Percentiles rank a stretch among this genome's conserved stretches.
phyloP scores from a whole-genome alignment of 2,888 invertebrate species.

The Trypoxylon attenuatum region DNA sequence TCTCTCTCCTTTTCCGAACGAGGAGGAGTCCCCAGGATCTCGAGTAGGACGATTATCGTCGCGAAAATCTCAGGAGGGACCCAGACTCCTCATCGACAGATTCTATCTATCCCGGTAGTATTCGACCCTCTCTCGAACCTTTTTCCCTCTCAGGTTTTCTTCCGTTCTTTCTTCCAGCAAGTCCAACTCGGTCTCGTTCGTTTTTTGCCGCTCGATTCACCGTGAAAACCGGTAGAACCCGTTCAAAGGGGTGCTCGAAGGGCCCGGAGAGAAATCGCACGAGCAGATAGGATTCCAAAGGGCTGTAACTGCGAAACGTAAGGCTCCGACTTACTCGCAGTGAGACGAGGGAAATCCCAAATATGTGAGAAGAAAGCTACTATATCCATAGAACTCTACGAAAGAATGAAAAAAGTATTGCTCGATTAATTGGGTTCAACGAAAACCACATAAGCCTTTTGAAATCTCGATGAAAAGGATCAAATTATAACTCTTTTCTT shows the following conservation, averaged over 20 bases:
- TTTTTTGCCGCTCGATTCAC: conserved; percentile 51
- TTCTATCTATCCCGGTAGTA: conserved; percentile 49
- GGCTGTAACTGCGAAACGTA: neutral
- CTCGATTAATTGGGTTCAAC: too few relatives aligned
- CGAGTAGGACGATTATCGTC: conserved; percentile 60
- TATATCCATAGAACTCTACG: too few relatives aligned
- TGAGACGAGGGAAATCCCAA: conserved; percentile 17
- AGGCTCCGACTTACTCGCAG: neutral
- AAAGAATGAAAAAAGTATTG: too few relatives aligned
- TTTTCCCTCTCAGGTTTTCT: neutral
- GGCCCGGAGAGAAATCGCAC: conserved; percentile 11
- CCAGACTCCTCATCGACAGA: conserved; percentile 54
- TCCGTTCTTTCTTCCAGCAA: neutral
- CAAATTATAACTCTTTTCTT: too few relatives aligned
- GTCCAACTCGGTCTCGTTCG: conserved; percentile 26
- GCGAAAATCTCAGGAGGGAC: conserved; percentile 57
- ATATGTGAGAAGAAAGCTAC: conserved; percentile 5
- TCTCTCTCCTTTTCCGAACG: conserved; percentile 27
- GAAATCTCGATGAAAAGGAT: too few relatives aligned
- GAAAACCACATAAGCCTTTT: too few relatives aligned
- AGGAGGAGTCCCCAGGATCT: conserved; percentile 45
- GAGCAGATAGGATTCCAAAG: neutral
- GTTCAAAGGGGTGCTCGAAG: conserved; percentile 51
- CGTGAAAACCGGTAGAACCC: conserved; percentile 62
- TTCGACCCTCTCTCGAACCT: conserved; percentile 3